Evolutionary conservation across 2,797 vertebrate genomes (phyloP), one percentile per base, ranked within the genome.

Genomic region (Microchirus variegatus): DNA sequence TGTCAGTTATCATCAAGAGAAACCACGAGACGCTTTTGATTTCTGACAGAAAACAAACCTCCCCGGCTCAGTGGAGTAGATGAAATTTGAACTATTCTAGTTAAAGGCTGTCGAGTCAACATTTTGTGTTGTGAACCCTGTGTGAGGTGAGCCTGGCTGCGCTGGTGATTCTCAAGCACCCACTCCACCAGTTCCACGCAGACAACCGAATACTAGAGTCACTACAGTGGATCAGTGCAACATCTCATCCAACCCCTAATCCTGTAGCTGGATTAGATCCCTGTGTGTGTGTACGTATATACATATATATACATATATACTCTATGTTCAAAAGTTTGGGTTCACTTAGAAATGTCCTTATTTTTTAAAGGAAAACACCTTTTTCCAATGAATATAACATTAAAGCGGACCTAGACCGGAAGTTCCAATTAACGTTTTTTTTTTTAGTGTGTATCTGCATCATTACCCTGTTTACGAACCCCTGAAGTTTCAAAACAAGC

Each of bases 81-180:
- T 70, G 15, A 1, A 22, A 22, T 22, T 22, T 5, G 3, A 22
- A 22, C 22, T 22, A 22, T 3, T 22, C 22, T 22, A 22, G 22
- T 22, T 3, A 22, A 22, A 22, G 22, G 22, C 18, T 53, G 74
- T 41, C 51, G 43, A 84, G 53, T 87, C 81, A 75, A 69, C 76
- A 38, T 49, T 55, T 67, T 61, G 22, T 64, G 40, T 41, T 13
- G 11, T 89, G 82, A 90, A 59, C 82, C 59, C 52, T 40, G 63
- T 64, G 22, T 83, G 56, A 87, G 83, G 75, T 73, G 57, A 84
- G 70, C 51, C 70, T 79, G 40, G 61, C 63, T 50, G 74, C 84
- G 63, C 86, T 55, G 70, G 42, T 89, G 87, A 77, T 62, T 90
- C 66, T 90, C 73, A 89, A 92, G 91, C 67, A 81, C 59, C 85